Evolutionary conservation across 1,140 invertebrate species (phyloP).

Genomic region (Drosophila willistoni): DNA sequence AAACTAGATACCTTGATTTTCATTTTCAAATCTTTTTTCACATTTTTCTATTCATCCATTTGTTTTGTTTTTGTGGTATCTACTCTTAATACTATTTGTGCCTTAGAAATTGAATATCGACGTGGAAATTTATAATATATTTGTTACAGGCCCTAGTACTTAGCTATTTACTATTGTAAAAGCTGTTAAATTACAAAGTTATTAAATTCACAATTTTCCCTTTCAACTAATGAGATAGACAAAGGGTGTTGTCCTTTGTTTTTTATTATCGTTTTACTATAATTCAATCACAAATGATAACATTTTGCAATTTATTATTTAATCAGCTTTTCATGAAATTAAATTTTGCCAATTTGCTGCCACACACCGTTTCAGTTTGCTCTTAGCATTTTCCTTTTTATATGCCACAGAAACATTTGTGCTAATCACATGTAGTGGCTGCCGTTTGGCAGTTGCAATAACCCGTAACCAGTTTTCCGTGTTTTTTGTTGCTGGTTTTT

Average conservation of each 20-base stretch:
- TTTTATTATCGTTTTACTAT: background rate
- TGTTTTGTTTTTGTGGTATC: too few relatives aligned
- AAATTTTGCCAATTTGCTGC: conserved; percentile 4
- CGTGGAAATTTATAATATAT: too few relatives aligned
- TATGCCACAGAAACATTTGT: conserved; percentile 35
- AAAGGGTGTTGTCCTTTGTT: background rate
- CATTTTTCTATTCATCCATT: too few relatives aligned
- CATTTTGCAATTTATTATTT: conserved; percentile 1
- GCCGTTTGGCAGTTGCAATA: conserved; percentile 14
- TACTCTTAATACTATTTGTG: too few relatives aligned
- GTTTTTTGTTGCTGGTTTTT: conserved; percentile 13
- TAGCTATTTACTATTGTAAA: too few relatives aligned
- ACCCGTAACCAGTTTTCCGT: conserved; percentile 13
- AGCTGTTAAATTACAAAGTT: too few relatives aligned
- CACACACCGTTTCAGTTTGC: background rate
- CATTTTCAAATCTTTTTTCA: too few relatives aligned
- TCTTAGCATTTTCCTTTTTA: conserved; percentile 9
- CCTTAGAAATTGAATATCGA: too few relatives aligned
- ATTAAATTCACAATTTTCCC: too few relatives aligned
- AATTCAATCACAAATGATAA: background rate
- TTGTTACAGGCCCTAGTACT: too few relatives aligned
- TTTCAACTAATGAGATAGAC: background rate
- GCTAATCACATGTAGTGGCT: conserved; percentile 52
- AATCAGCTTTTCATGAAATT: conserved; percentile 1
- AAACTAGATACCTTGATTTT: too few relatives aligned